Evolutionary conservation across 2,888 invertebrate genomes (phyloP).

Genomic region (Drosophila subquinaria): DNA sequence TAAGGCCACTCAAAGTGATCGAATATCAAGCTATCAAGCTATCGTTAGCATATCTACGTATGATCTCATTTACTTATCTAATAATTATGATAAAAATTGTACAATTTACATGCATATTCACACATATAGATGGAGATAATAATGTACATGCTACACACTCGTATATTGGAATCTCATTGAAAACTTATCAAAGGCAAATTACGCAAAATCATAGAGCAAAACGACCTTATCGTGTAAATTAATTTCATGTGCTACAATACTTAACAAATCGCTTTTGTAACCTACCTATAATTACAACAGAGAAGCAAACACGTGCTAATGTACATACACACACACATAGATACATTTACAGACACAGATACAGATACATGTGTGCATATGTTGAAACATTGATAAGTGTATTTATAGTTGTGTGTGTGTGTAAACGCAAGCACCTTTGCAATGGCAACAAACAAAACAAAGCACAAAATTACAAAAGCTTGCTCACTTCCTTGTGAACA

Average conservation of each 20-base stretch:
- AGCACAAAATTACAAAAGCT: constrained; percentile 62
- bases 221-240: constrained; percentile 78
- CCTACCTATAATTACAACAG: constrained; percentile 64
- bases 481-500: constrained; percentile 65
- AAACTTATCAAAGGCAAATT: constrained; percentile 77
- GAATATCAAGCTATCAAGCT: not conserved
- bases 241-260: constrained; percentile 59
- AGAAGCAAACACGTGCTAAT: constrained; percentile 47
- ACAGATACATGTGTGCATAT: constrained; percentile 3
- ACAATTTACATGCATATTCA: constrained; percentile 1
- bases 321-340: constrained; percentile 9
- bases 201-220: constrained; percentile 77
- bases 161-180: constrained; percentile 56
- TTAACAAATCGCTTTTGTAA: constrained; percentile 71
- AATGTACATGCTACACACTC: not conserved
- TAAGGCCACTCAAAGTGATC: not conserved
- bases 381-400: constrained; percentile 23
- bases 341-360: not conserved
- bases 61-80: not conserved
- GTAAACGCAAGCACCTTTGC: constrained; percentile 56
- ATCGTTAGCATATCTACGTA: not conserved
- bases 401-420: constrained; percentile 9
- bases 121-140: constrained; percentile 5
- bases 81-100: constrained; percentile 6
- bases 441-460: constrained; percentile 41